Conservation (phyloP, 2,113 vertebrate species). For the Leptocoma aspasia region DNA sequence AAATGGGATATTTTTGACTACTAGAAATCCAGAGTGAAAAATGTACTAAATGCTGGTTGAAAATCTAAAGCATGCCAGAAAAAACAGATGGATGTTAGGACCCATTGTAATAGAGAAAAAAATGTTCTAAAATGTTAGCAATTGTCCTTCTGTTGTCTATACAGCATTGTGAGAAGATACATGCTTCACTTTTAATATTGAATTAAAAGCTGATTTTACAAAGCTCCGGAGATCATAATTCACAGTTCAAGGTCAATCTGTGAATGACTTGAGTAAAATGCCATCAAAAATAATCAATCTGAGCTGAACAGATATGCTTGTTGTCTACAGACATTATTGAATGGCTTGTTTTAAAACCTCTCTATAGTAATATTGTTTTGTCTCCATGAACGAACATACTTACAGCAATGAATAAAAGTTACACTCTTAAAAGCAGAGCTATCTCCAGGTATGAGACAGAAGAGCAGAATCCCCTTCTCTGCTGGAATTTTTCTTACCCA, state of each 20-base stretch:
- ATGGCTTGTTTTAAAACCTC: background rate
- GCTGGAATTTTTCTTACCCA: background rate
- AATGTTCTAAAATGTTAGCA: background rate
- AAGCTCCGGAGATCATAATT: background rate
- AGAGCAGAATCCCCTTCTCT: background rate
- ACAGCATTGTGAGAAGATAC: background rate
- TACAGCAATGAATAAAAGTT: background rate
- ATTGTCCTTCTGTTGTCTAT: slow-evolving; percentile 13
- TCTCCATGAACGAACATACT: background rate
- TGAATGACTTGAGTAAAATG: background rate
- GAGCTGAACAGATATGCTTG: background rate
- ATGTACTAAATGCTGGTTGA: background rate
- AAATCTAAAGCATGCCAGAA: slow-evolving; percentile 7
- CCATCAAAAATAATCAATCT: background rate
- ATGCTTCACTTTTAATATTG: background rate
- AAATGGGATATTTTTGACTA: background rate
- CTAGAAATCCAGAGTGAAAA: slow-evolving; percentile 7
- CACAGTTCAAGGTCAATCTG: background rate
- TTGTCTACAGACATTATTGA: background rate
- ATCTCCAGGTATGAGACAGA: background rate
- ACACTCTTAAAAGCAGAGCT: background rate
- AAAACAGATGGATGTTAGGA: slow-evolving; percentile 34
- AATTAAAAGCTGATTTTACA: slow-evolving; percentile 6
- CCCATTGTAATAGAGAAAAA: slow-evolving; percentile 13
- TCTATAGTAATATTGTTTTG: background rate